Percentiles rank a stretch among this genome's conserved stretches.
Evolutionary conservation across 2,797 vertebrate genomes (phyloP).

Genomic region (Buphagus erythrorhynchus): DNA sequence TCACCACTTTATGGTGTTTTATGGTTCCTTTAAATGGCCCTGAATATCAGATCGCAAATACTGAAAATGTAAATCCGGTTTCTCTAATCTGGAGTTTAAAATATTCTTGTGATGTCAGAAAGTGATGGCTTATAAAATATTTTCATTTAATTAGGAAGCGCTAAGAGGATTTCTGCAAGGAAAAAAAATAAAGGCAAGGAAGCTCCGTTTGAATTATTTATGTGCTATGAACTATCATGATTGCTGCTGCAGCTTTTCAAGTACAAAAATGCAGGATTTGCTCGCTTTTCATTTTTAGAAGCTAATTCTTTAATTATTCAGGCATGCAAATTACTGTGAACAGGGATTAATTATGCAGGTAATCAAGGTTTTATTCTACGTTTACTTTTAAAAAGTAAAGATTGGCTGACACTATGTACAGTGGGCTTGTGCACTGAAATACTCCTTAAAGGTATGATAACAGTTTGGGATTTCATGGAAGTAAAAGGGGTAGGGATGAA

Average conservation of each 20-base stretch:
- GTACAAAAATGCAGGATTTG: neutral
- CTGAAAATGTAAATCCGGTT: neutral
- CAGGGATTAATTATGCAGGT: conserved; percentile 6
- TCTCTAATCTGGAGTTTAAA: conserved; percentile 31
- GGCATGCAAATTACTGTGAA: neutral
- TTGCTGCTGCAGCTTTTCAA: conserved; percentile 1
- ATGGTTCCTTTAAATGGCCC: neutral
- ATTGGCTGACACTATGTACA: neutral
- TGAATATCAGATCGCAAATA: neutral
- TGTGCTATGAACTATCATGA: neutral
- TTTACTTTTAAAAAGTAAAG: neutral
- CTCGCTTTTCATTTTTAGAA: neutral
- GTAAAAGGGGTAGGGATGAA: neutral
- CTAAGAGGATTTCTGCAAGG: conserved; percentile 48
- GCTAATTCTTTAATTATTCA: conserved; percentile 19
- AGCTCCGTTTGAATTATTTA: conserved; percentile 33
- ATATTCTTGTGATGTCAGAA: conserved; percentile 34
- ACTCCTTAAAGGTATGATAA: neutral
- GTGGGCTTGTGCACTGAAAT: neutral
- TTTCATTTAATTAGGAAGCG: conserved; percentile 57
- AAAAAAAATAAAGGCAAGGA: neutral
- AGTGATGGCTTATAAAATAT: conserved; percentile 37
- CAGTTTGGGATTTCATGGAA: neutral
- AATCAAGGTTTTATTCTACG: neutral
- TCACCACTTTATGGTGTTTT: neutral